Percentiles rank a stretch among this genome's conserved stretches.
Conservation (phyloP, 2,888 invertebrate species). For the Rotaria socialis region DNA sequence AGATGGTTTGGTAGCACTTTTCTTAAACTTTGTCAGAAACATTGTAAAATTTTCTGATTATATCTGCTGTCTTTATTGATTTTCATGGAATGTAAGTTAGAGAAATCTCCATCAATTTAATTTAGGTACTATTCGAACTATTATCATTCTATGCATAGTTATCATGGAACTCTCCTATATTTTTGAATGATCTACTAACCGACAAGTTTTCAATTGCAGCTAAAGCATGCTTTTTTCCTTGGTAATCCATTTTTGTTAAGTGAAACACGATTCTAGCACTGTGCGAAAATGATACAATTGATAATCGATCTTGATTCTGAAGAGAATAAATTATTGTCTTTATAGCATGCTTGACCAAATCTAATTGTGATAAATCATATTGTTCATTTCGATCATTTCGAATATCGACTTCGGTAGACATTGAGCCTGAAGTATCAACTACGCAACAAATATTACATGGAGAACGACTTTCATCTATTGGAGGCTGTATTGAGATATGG, state of each 20-base stretch:
- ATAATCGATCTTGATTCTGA: neutral
- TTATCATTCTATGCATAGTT: too few relatives aligned
- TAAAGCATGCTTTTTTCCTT: neutral
- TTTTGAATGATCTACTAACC: too few relatives aligned
- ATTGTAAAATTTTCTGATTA: too few relatives aligned
- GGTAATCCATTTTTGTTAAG: constrained; percentile 4
- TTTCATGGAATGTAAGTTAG: too few relatives aligned
- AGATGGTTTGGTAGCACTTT: too few relatives aligned
- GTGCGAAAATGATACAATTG: neutral
- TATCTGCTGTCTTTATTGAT: too few relatives aligned
- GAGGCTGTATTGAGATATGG: constrained; percentile 9
- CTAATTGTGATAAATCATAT: constrained; percentile 7
- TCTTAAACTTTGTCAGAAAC: too few relatives aligned
- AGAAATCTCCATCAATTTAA: too few relatives aligned
- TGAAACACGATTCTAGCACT: neutral
- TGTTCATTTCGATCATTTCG: neutral
- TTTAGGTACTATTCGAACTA: too few relatives aligned
- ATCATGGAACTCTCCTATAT: too few relatives aligned
- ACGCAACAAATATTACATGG: constrained; percentile 31
- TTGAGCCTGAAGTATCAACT: constrained; percentile 22
- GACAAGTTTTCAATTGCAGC: neutral
- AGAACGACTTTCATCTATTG: neutral
- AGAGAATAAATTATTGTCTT: neutral
- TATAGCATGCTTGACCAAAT: constrained; percentile 2
- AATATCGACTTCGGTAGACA: neutral